A percentile compares a stretch with the other conserved stretches of the same genome.
Conservation (phyloP, 2,113 vertebrate genomes). For the Alethe castanea region DNA sequence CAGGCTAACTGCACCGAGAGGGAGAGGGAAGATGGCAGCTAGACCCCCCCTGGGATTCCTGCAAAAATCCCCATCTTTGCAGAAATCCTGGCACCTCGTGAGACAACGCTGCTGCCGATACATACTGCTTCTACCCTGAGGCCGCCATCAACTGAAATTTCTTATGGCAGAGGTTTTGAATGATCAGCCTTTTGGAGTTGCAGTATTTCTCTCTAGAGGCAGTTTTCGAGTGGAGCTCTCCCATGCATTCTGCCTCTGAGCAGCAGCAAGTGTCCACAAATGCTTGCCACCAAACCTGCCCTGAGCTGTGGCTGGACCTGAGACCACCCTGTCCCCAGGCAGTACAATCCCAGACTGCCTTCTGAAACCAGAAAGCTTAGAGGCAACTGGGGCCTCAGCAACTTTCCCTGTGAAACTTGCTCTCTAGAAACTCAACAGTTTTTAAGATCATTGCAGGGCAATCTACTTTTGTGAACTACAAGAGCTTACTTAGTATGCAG, state of each 20-base stretch:
- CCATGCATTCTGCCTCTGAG: rapidly evolving
- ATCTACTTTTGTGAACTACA: not conserved
- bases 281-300: rapidly evolving
- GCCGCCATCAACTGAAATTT: not conserved
- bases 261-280: not conserved
- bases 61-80: not conserved
- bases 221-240: rapidly evolving
- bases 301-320: not conserved
- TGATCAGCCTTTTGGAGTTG: not conserved
- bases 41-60: rapidly evolving
- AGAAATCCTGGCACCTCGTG: not conserved
- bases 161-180: not conserved
- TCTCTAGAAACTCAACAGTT: not conserved
- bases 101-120: not conserved
- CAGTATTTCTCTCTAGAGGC: not conserved
- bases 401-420: not conserved
- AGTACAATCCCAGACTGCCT: rapidly evolving
- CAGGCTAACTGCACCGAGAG: rapidly evolving
- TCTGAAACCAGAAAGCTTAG: rapidly evolving
- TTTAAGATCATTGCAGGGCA: not conserved
- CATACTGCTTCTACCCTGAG: rapidly evolving
- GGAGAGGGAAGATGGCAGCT: not conserved
- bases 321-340: not conserved
- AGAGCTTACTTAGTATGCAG: not conserved
- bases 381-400: not conserved